Evolutionary conservation across 1,140 invertebrate genomes (phyloP), one percentile per base, ranked within the genome.

Genomic region (Dreissena polymorpha): DNA sequence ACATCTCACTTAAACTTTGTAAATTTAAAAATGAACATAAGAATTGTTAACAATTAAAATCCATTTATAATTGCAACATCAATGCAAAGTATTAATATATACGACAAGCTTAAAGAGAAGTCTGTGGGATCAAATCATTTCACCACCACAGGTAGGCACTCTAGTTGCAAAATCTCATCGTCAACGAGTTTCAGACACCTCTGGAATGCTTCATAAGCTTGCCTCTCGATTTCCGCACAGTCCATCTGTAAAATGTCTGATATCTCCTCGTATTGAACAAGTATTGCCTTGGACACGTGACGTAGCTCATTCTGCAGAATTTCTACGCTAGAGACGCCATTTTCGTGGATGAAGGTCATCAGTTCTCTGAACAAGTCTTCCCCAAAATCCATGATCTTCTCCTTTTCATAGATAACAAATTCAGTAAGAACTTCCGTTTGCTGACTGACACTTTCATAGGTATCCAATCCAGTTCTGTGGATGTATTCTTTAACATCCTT

Each of bases 371-470:
- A 73, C 23, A 57, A 14, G 49, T 73, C 51, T 13, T 73, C 50
- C 5, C 51, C 39, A 25, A 73, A 73, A 13, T 73, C 71, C 18
- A 73, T 53, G 18, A 73, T 57, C 18, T 73, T 73, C 25, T 73
- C 25, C 25, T 73, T 73, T 18, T 73, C 50, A 5, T n/a, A 55
- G 10, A 73, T 57, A 10, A 73, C 53, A 73, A 73, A 73, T 13
- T 73, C 71, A 23, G 25, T 53, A 18, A 73, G 18, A 51, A 18
- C 18, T 27, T 73, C 71, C 55, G 21, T 25, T 5, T 57, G 18
- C 18, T 21, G 12, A 14, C 39, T 23, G 29, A 57, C 13, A 55
- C 29, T 57, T n/a, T 57, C 39, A 8, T 39, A 39, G 39, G 39
- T 39, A 39, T 39, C 39, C 39, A 39, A 8, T 39, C 39, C 39